A percentile compares a stretch with the other conserved stretches of the same genome.
These are phyloP conservation scores for Troglohyphantes excavatus DNA, from an alignment of 2,888 invertebrate species.

Conservation along the genomic window DNA sequence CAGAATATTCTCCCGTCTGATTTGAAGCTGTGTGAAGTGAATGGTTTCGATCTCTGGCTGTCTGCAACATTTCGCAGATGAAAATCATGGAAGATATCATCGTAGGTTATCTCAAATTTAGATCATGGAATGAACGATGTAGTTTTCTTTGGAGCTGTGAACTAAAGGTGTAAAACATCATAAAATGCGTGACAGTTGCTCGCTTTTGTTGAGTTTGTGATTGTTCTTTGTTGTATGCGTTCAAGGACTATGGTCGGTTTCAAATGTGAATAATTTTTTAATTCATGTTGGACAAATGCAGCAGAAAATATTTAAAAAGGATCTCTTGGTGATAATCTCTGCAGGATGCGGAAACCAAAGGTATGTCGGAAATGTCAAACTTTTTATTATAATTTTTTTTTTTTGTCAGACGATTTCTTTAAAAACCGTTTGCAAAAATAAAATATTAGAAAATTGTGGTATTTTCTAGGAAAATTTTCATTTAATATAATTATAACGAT, in stretches of 20 bases:
- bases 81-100: conserved; percentile 19
- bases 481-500: too few relatives aligned
- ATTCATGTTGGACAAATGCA: conserved; percentile 60
- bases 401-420: too few relatives aligned
- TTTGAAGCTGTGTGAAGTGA: conserved; percentile 38
- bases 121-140: conserved; percentile 7
- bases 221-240: not conserved
- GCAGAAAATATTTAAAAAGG: conserved; percentile 26
- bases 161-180: conserved; percentile 7
- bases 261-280: conserved; percentile 30
- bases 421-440: too few relatives aligned
- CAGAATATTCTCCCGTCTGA: not conserved
- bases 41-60: conserved; percentile 44
- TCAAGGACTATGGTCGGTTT: conserved; percentile 6
- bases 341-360: conserved; percentile 74
- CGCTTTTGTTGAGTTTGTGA: not conserved
- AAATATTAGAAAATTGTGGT: too few relatives aligned
- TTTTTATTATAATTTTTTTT: too few relatives aligned
- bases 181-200: not conserved
- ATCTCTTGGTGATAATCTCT: conserved; percentile 43
- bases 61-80: conserved; percentile 44
- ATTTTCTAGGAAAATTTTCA: too few relatives aligned
- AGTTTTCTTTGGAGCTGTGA: not conserved
- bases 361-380: conserved; percentile 22
- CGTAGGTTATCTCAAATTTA: conserved; percentile 24